Conservation (phyloP, 2,888 invertebrate species). For the Trichopria drosophilae region DNA sequence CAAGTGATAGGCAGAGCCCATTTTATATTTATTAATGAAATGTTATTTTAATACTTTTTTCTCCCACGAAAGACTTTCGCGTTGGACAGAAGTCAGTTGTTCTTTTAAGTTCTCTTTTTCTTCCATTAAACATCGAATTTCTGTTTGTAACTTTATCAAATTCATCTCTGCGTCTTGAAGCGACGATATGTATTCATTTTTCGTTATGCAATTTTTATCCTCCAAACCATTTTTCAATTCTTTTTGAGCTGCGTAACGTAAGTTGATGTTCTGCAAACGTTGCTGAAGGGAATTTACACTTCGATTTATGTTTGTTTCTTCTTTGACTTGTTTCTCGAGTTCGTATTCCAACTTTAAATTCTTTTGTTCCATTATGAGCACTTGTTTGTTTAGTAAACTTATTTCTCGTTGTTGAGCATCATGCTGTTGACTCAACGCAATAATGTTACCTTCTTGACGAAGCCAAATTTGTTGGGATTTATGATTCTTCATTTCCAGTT, state of each 20-base stretch:
- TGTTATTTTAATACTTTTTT: too few relatives aligned
- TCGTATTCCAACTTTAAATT: slow-evolving; percentile 71
- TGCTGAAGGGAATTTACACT: slow-evolving; percentile 66
- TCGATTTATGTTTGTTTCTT: slow-evolving; percentile 64
- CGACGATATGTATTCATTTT: slow-evolving; percentile 61
- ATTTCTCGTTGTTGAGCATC: slow-evolving; percentile 70
- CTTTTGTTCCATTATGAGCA: slow-evolving; percentile 73
- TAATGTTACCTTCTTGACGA: slow-evolving; percentile 73
- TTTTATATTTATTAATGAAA: slow-evolving; percentile 32
- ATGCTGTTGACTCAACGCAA: slow-evolving; percentile 70
- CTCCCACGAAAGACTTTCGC: slow-evolving; percentile 79
- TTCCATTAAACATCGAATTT: slow-evolving; percentile 68
- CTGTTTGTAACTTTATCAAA: slow-evolving; percentile 69
- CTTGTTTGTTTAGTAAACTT: slow-evolving; percentile 71
- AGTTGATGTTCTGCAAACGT: slow-evolving; percentile 61
- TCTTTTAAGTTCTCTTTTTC: slow-evolving; percentile 69
- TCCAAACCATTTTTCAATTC: slow-evolving; percentile 63
- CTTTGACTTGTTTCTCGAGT: slow-evolving; percentile 63
- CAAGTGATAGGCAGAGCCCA: not conserved
- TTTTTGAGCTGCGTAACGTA: slow-evolving; percentile 59
- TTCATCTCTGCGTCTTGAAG: slow-evolving; percentile 70
- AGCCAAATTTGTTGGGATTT: slow-evolving; percentile 75
- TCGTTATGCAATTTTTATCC: slow-evolving; percentile 62
- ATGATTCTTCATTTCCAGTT: slow-evolving; percentile 66
- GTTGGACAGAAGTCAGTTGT: slow-evolving; percentile 66